Percentiles rank a stretch among this genome's conserved stretches.
These are phyloP conservation scores for Burhinus oedicnemus DNA, from an alignment of 2,113 vertebrate genomes.

Conservation along the genomic window DNA sequence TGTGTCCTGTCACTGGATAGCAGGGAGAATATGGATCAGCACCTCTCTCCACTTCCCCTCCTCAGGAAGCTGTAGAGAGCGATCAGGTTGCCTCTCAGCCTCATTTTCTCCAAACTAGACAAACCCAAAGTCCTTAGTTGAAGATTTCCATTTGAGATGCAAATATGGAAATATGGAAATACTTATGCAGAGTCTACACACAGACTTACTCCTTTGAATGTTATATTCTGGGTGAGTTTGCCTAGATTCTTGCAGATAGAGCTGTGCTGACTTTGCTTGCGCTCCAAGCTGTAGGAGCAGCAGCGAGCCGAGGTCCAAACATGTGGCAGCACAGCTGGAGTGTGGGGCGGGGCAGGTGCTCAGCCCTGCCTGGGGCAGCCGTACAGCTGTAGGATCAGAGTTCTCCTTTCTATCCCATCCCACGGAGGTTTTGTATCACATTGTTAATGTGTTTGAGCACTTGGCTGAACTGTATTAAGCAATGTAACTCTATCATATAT, in stretches of 20 bases:
- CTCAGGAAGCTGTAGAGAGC: not conserved
- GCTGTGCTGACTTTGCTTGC: not conserved
- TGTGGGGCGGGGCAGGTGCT: fast-evolving
- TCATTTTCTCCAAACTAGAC: not conserved
- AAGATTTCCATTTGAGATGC: not conserved
- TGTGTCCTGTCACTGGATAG: not conserved
- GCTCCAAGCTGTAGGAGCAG: not conserved
- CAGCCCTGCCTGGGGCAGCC: not conserved
- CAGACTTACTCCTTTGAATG: not conserved
- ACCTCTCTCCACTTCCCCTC: not conserved
- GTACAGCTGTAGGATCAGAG: not conserved
- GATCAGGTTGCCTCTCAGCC: not conserved
- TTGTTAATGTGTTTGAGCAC: not conserved
- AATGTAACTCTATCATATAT: fast-evolving
- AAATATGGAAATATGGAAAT: not conserved
- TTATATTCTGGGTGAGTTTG: not conserved
- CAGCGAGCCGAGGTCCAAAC: not conserved
- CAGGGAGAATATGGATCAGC: not conserved
- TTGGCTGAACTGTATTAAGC: not conserved
- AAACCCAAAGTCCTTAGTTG: not conserved
- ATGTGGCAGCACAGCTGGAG: not conserved
- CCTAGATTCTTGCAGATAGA: not conserved
- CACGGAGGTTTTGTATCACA: not conserved
- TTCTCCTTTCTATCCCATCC: not conserved
- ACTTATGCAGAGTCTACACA: not conserved